Evolutionary conservation across 2,888 invertebrate genomes (phyloP).

Genomic region (Drosophila histrio): DNA sequence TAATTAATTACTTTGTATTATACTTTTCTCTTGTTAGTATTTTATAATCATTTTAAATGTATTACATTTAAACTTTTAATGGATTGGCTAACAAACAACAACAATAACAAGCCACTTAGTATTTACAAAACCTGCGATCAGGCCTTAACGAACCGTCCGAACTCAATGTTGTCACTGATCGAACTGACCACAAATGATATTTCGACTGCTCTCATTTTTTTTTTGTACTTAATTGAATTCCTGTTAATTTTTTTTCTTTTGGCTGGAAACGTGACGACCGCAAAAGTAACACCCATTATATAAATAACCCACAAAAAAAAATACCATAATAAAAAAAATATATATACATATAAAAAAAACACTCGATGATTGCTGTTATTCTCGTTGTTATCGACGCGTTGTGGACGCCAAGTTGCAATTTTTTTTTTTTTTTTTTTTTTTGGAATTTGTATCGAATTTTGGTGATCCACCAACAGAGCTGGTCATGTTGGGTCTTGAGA

Average conservation of each 20-base stretch:
- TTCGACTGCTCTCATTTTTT: conserved; percentile 19
- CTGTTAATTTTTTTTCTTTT: conserved; percentile 15
- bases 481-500: conserved; percentile 9
- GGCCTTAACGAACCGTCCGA: conserved; percentile 1
- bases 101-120: not conserved
- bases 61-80: not conserved
- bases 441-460: conserved; percentile 27
- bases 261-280: conserved; percentile 43
- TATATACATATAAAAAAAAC: not conserved
- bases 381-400: conserved; percentile 24
- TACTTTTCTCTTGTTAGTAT: not conserved
- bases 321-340: conserved; percentile 3
- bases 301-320: conserved; percentile 29
- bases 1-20: conserved; percentile 1
- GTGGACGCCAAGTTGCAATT: conserved; percentile 21
- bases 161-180: conserved; percentile 13
- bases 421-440: conserved; percentile 13
- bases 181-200: conserved; percentile 39
- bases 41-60: not conserved
- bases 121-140: not conserved
- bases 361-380: conserved; percentile 41
- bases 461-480: not conserved
- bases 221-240: conserved; percentile 24
- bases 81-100: not conserved
- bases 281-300: conserved; percentile 58